A percentile compares a stretch with the other conserved stretches of the same genome.
Conservation (phyloP, 2,797 vertebrate species). For the Etheostoma perlongum region DNA sequence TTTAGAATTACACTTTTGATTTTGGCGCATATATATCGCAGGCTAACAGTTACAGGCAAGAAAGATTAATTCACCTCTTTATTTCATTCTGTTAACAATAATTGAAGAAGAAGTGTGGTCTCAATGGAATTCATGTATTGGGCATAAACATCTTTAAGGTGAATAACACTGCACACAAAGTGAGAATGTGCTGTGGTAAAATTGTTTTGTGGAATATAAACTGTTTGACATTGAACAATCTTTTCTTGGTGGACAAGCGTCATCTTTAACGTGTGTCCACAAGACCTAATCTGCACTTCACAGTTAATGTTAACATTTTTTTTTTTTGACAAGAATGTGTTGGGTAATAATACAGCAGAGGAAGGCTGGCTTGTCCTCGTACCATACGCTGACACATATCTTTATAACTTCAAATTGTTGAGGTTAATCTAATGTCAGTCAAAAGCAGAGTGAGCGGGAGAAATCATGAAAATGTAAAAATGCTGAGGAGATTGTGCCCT, state of each 20-base stretch:
- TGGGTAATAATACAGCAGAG: neutral
- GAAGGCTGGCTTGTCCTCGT: neutral
- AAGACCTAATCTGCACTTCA: constrained; percentile 11
- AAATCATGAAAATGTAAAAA: constrained; percentile 48
- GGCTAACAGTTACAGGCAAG: neutral
- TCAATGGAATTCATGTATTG: neutral
- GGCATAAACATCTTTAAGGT: neutral
- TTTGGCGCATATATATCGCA: neutral
- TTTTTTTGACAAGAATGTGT: neutral
- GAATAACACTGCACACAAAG: neutral
- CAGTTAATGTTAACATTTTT: neutral
- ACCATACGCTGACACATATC: constrained; percentile 15
- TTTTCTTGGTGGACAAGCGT: neutral
- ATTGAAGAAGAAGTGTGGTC: neutral
- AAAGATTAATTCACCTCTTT: neutral
- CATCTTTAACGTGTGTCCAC: constrained; percentile 9
- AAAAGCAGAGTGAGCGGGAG: constrained; percentile 26
- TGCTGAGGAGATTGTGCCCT: constrained; percentile 13
- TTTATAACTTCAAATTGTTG: constrained; percentile 26
- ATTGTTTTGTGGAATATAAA: neutral
- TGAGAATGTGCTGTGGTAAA: neutral
- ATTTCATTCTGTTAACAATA: neutral
- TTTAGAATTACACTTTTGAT: neutral
- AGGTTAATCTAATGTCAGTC: constrained; percentile 44
- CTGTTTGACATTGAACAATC: neutral